phyloP scores from a whole-genome alignment of 2,113 vertebrate species.

The Ptilorrhoa leucosticta region DNA sequence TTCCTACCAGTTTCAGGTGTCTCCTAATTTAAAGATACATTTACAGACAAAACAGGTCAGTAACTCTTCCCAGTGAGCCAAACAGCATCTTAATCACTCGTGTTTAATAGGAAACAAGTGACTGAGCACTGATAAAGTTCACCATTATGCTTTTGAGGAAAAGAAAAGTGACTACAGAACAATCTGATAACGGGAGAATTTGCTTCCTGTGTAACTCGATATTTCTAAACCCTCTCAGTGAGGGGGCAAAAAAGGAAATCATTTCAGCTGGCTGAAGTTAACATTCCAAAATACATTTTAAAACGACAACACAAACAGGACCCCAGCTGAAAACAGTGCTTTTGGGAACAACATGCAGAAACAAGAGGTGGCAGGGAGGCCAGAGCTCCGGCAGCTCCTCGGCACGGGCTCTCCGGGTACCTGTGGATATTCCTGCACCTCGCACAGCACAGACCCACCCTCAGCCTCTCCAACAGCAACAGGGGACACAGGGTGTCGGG shows the following conservation, averaged over 20 bases:
- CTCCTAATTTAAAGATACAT: slow-evolving; percentile 23
- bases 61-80: slow-evolving; percentile 11
- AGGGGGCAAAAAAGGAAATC: not conserved
- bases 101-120: slow-evolving; percentile 55
- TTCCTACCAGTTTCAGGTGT: slow-evolving; percentile 45
- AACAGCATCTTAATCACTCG: slow-evolving; percentile 14
- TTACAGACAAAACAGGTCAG: slow-evolving; percentile 37
- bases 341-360: not conserved
- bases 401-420: rapidly evolving
- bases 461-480: not conserved
- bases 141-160: slow-evolving; percentile 63
- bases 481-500: not conserved
- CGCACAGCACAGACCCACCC: rapidly evolving
- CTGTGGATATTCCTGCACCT: rapidly evolving
- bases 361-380: not conserved
- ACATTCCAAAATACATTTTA: not conserved
- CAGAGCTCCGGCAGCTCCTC: rapidly evolving
- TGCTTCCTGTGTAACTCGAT: slow-evolving; percentile 34
- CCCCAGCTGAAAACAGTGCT: not conserved
- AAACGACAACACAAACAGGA: not conserved
- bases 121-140: slow-evolving; percentile 47
- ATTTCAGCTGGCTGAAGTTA: slow-evolving; percentile 18
- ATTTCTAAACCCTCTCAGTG: slow-evolving; percentile 34
- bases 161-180: slow-evolving; percentile 56
- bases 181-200: slow-evolving; percentile 56